phyloP scores from a whole-genome alignment of 2,888 invertebrate genomes.

The Anoplius nigerrimus region DNA sequence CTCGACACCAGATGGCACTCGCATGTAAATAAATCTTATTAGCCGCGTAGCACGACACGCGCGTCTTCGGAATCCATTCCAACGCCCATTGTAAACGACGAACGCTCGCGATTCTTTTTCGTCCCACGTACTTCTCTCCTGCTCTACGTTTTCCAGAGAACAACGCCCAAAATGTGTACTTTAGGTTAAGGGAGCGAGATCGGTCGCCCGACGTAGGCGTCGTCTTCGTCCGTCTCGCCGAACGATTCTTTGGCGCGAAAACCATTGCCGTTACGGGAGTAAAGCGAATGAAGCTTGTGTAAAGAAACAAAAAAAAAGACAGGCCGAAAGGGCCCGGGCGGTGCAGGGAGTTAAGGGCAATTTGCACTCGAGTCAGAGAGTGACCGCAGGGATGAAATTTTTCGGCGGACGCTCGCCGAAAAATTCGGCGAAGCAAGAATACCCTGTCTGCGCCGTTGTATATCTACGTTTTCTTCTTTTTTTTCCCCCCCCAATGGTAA shows the following conservation, averaged over 20 bases:
- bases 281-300: too few relatives aligned
- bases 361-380: background rate
- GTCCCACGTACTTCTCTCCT: background rate
- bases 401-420: too few relatives aligned
- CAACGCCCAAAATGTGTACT: too few relatives aligned
- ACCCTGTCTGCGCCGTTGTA: constrained; percentile 40
- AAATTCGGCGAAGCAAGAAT: constrained; percentile 23
- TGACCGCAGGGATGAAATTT: too few relatives aligned
- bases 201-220: background rate
- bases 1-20: constrained; percentile 33
- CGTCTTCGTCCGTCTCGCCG: too few relatives aligned
- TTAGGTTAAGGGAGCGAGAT: background rate
- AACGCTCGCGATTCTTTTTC: constrained; percentile 23
- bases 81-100: constrained; percentile 37
- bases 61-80: constrained; percentile 56
- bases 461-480: constrained; percentile 45
- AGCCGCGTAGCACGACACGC: constrained; percentile 34
- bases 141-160: constrained; percentile 10
- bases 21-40: constrained; percentile 49
- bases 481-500: constrained; percentile 46
- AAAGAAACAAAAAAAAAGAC: too few relatives aligned
- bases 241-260: too few relatives aligned
- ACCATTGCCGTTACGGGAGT: too few relatives aligned
- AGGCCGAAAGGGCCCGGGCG: too few relatives aligned
- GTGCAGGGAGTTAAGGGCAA: constrained; percentile 4